phyloP scores from a whole-genome alignment of 2,113 vertebrate genomes.

The Laticauda laticaudata region DNA sequence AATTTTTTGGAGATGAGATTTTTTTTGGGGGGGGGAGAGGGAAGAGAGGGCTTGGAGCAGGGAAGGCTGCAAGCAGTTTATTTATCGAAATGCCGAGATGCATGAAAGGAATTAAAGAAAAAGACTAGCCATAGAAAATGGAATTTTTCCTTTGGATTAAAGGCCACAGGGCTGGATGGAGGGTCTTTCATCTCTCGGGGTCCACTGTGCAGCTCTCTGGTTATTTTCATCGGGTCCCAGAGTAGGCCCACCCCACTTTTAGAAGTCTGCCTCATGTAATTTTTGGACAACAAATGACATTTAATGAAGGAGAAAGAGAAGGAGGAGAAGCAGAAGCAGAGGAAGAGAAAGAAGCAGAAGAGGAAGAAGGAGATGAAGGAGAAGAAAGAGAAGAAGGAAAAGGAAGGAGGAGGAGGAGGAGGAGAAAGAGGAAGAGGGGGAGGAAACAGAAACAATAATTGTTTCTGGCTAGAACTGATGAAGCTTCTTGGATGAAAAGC shows the following conservation, averaged over 20 bases:
- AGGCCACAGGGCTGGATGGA: background rate
- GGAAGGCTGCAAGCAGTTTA: fast-evolving
- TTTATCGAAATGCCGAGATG: too few species aligned
- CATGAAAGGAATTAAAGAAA: background rate
- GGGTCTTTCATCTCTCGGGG: background rate
- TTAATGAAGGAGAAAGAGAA: background rate
- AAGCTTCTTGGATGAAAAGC: too few species aligned
- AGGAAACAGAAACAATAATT: too few species aligned
- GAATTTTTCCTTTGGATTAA: background rate
- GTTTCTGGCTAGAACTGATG: too few species aligned
- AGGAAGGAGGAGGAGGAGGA: fast-evolving
- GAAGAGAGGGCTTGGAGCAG: background rate
- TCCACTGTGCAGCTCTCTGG: background rate
- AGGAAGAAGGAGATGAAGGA: too few species aligned
- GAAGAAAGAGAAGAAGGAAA: too few species aligned
- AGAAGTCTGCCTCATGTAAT: background rate
- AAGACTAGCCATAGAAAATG: background rate
- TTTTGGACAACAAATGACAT: background rate
- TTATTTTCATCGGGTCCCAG: too few species aligned
- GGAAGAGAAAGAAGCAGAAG: too few species aligned
- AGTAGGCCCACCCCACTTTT: background rate
- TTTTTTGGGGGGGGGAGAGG: too few species aligned
- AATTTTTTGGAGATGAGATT: background rate
- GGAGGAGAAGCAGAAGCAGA: too few species aligned
- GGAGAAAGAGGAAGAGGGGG: too few species aligned